phyloP scores from a whole-genome alignment of 2,113 vertebrate species.

The Laticauda laticaudata region DNA sequence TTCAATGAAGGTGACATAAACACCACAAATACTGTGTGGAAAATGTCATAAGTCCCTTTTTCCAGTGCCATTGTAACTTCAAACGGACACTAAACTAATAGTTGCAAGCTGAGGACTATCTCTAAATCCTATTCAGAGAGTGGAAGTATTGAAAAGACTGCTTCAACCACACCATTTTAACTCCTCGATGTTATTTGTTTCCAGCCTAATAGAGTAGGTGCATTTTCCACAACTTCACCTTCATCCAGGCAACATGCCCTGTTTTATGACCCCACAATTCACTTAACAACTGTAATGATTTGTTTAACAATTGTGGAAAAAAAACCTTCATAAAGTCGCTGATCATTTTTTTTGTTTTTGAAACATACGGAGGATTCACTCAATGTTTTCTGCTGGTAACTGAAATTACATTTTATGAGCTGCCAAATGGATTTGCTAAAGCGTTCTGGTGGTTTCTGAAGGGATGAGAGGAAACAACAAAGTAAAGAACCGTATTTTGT shows the following conservation, averaged over 20 bases:
- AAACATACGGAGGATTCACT: not conserved
- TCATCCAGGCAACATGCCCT: not conserved
- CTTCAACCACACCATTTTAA: not conserved
- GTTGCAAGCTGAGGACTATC: not conserved
- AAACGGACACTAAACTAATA: not conserved
- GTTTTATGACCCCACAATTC: not conserved
- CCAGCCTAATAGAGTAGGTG: not conserved
- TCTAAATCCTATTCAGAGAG: not conserved
- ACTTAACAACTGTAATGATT: too few relatives aligned
- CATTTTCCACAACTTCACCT: not conserved
- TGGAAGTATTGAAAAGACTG: not conserved
- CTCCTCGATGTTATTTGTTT: not conserved
- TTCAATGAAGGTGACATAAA: not conserved
- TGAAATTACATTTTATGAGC: constrained; percentile 15
- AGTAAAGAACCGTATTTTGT: not conserved
- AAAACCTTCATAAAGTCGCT: not conserved
- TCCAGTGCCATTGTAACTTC: not conserved
- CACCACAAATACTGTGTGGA: not conserved
- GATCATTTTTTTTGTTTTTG: not conserved
- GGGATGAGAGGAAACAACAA: not conserved
- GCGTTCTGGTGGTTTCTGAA: constrained; percentile 19
- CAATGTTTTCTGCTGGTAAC: constrained; percentile 1
- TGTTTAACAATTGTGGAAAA: too few relatives aligned
- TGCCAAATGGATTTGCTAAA: constrained; percentile 18
- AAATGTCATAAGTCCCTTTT: not conserved